Conservation (phyloP, 2,888 invertebrate species). For the Drosophila nr. medialis region DNA sequence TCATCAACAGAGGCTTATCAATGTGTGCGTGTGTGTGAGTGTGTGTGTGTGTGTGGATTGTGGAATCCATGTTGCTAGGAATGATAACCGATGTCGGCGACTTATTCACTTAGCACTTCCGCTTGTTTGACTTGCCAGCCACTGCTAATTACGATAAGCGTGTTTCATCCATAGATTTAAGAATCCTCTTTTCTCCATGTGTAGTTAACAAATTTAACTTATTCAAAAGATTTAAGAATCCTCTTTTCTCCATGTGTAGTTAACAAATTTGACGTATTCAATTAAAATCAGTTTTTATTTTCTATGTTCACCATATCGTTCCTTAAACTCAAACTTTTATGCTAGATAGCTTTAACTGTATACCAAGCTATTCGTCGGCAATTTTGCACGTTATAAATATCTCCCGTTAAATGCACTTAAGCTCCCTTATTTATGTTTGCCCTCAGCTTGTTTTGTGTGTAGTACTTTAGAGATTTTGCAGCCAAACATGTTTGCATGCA, state of each 20-base stretch:
- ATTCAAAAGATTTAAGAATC: too few relatives aligned
- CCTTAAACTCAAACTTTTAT: not conserved
- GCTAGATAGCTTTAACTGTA: not conserved
- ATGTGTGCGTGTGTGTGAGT: not conserved
- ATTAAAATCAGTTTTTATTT: not conserved
- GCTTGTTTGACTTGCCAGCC: conserved; percentile 9
- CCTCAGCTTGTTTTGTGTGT: not conserved
- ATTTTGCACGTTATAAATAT: not conserved
- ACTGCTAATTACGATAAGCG: conserved; percentile 11
- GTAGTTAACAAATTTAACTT: too few relatives aligned
- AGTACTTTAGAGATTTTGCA: conserved; percentile 11
- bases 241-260: too few relatives aligned
- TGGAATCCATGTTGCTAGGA: conserved; percentile 23
- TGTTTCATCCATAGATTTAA: too few relatives aligned
- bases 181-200: accelerated
- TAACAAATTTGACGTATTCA: too few relatives aligned
- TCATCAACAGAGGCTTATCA: conserved; percentile 41
- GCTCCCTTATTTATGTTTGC: conserved; percentile 25
- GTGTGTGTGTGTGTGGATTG: not conserved
- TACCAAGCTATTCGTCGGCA: not conserved
- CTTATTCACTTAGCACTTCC: conserved; percentile 43
- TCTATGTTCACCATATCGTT: not conserved
- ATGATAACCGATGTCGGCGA: conserved; percentile 29
- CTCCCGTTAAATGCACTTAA: not conserved
- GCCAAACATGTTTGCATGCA: conserved; percentile 12